phyloP scores from a whole-genome alignment of 2,888 invertebrate genomes.

The Blastobasis adustella region DNA sequence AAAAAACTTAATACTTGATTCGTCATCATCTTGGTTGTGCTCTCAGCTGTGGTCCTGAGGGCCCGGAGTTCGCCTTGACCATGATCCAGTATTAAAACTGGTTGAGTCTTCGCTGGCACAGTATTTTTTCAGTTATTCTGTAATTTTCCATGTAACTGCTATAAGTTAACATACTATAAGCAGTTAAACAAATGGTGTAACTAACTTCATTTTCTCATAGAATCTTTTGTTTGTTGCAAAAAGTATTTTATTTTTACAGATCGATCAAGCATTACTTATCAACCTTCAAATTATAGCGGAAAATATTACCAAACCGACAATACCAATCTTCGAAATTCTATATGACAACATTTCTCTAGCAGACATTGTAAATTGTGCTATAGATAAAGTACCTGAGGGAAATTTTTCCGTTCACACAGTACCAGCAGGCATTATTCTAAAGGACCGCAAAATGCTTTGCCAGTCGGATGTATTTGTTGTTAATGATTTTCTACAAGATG shows the following conservation, averaged over 20 bases:
- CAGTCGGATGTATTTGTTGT: slow-evolving; percentile 30
- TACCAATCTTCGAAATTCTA: slow-evolving; percentile 20
- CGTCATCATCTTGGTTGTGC: too few species aligned
- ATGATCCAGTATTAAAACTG: too few species aligned
- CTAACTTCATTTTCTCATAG: too few species aligned
- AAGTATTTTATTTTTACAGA: slow-evolving; percentile 20
- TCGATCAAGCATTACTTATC: slow-evolving; percentile 30
- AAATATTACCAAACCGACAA: slow-evolving; percentile 17
- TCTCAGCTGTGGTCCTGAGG: too few species aligned
- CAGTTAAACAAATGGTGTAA: too few species aligned
- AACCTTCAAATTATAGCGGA: slow-evolving; percentile 37
- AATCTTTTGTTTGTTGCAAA: not conserved
- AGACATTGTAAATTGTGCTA: slow-evolving; percentile 20
- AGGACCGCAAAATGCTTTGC: slow-evolving; percentile 9
- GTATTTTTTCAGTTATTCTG: too few species aligned
- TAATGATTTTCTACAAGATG: slow-evolving; percentile 27
- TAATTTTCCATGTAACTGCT: too few species aligned
- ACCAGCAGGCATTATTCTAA: slow-evolving; percentile 5
- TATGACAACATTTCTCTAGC: slow-evolving; percentile 17
- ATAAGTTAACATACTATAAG: too few species aligned
- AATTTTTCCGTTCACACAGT: slow-evolving; percentile 11
- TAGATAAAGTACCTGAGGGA: slow-evolving; percentile 12
- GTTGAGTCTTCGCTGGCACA: too few species aligned
- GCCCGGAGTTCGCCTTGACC: too few species aligned
- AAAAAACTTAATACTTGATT: too few species aligned